Evolutionary conservation across 2,797 vertebrate species (phyloP).

Genomic region (Coracias cyanogaster): DNA sequence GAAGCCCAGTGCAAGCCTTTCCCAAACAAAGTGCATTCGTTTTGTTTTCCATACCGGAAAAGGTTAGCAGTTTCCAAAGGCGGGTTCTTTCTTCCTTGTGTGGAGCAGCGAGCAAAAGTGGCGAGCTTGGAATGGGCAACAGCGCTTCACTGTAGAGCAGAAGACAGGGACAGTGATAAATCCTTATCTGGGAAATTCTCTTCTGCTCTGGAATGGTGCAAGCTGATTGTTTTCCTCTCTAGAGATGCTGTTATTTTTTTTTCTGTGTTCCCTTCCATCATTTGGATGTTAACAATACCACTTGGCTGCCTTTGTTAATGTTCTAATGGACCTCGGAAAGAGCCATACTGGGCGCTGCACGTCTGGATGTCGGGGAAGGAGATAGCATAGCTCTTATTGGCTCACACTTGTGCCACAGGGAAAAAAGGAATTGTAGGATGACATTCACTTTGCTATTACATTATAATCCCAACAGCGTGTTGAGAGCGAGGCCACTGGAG

Average conservation of each 20-base stretch:
- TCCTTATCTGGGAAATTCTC: not conserved
- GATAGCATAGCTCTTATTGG: not conserved
- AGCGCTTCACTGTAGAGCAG: not conserved
- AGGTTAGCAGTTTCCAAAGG: conserved; percentile 38
- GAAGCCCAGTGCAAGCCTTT: not conserved
- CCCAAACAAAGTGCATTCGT: not conserved
- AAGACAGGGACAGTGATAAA: not conserved
- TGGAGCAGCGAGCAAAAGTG: not conserved
- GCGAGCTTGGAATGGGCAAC: not conserved
- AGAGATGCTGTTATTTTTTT: not conserved
- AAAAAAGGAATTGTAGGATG: not conserved
- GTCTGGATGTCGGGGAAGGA: conserved; percentile 10
- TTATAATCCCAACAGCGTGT: not conserved
- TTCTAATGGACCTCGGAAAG: conserved; percentile 5
- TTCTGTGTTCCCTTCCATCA: not conserved
- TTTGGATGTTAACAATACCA: not conserved
- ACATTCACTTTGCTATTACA: conserved; percentile 17
- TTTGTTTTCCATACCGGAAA: conserved; percentile 36
- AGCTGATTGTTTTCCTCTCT: conserved; percentile 8
- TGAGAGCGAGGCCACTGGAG: conserved; percentile 12
- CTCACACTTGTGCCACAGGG: not conserved
- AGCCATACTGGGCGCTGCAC: not conserved
- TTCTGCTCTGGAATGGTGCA: not conserved
- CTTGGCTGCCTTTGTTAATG: conserved; percentile 28
- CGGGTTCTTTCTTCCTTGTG: not conserved